Evolutionary conservation across 1,140 invertebrate genomes (phyloP), one percentile per base, ranked within the genome.

Genomic region (Leptopilina clavipes): DNA sequence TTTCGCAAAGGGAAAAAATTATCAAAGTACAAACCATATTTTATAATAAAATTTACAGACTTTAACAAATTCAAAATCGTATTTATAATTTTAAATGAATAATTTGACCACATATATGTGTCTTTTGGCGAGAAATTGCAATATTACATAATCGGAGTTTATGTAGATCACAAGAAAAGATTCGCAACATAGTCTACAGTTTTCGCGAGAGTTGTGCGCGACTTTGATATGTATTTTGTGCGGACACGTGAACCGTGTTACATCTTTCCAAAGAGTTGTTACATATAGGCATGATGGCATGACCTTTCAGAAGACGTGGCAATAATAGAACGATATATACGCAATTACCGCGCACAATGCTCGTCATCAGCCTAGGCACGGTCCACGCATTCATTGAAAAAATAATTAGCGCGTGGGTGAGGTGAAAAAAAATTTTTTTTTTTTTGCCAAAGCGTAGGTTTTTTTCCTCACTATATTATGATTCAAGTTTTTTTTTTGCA

Each of bases 251-350:
- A 65, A 65, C 6, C 7, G 59, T 40, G 37, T n/a, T 65, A 65
- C 59, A 65, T 65, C 59, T 65, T 65, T 65, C 59, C 59, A 65
- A 40, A 65, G 59, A 65, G 25, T 52, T 11, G 59, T 25, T 37
- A 65, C 25, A 65, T 65, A 65, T 40, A 40, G 37, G 25, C 59
- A 65, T 59, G 56, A 59, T 22, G 73, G 59, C 75, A 79, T 74
- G 77, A 84, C 81, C 84, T 85, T 84, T 83, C 70, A 79, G 74
- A 79, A 77, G 83, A 81, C 83, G 76, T 77, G 78, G 76, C 83
- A 85, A 81, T 85, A 84, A 86, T 81, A 83, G 80, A 82, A 85
- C 80, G 70, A 77, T 77, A 76, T 82, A 79, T 83, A 83, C n/a
- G n/a, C 82, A 81, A 78, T 79, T 78, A 82, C 76, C 79, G 76